Base-by-base conservation (phyloP, 2,888 invertebrate genomes). In the Cerceris rybyensis region DNA sequence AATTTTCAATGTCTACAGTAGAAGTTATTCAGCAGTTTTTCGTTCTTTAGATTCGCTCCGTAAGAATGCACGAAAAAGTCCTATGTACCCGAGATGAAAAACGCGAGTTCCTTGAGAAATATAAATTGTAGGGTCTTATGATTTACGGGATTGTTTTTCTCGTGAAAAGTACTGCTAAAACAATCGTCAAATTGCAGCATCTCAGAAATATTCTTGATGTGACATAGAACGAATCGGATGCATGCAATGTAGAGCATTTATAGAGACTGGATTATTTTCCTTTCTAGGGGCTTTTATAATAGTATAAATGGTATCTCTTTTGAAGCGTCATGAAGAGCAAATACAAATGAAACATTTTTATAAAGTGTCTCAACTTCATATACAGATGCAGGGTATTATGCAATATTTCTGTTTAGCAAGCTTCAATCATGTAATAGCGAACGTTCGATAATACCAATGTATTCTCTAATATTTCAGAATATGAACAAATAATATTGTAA, bases 71-170 rank as follows among this genome's bases (percentile, higher is more conserved):
- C 8, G 14, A n/a, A 7, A n/a, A 54, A 54, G 14, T n/a, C 11
- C 7, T 13, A 54, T n/a, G 6, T 54, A 8, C 54, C 1, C 14
- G 7, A 8, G 57, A 57, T 17, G 57, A 57, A 57, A 57, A 57
- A 16, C 17, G 16, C 39, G 57, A 8, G 7, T 57, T 9, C n/a
- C 39, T 57, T 9, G 7, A 57, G 57, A 17, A 17, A 28, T 17
- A 17, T 9, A 57, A 57, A 57, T 17, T 13, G 9, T 17, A 17
- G 57, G 9, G 7, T 7, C 9, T 8, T 11, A 7, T 13, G 9
- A 57, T 57, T 57, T 57, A 57, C 57, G 16, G 11, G 57, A 17
- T 57, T 57, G 57, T 57, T 57, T 57, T 57, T 57, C 28, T 17
- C 13, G 7, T n/a, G 9, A 11, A 8, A 17, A 57, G 28, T 41